Base-by-base conservation (phyloP, 53 echinoderm and acorn worm genomes). In the Paracentrotus lividus region DNA sequence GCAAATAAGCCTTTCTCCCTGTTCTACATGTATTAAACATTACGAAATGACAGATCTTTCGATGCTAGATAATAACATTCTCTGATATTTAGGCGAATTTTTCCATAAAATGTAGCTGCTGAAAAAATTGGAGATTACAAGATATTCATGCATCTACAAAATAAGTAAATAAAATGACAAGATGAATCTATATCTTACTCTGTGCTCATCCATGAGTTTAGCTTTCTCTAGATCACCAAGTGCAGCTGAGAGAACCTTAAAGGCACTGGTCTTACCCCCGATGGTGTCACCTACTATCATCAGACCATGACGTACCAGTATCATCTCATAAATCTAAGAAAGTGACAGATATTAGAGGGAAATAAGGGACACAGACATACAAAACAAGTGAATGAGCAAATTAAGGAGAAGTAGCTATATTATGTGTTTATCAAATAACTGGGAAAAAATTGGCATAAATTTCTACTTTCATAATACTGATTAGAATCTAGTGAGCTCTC, bases 251-350 rank as follows among this genome's bases (percentile, higher is more conserved):
- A 98, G 93, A 2, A 95, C 96, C 93, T 98, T 97, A 89, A 96
- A 97, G 88, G 97, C 97, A 85, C 94, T 93, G 36, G 97, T 96
- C 93, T 98, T 98, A 7, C 98, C 98, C 56, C 97, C 98, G 29
- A 98, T 97, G 88, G 98, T 97, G 88, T 97, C 98, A 16, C 98
- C 98, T 55, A 98, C 98, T 55, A 98, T 96, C 98, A 98, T 98
- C 88, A 98, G 67, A 69, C 98, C 98, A 93, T 98, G 98, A 29
- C 98, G 96, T 5, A 98, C 98, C 27, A 98, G 96, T 53, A 98
- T 98, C 98, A 98, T 98, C 96, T 98, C 98, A 96, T 98, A 98
- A 78, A 98, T 97, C 98, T 95, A 49, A 13, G 27, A 77, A 24
- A 77, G 42, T 0, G 18, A 27, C 5, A 10, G 4, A 23, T 66